Evolutionary conservation across 1,140 invertebrate species (phyloP), one percentile per base, ranked within the genome.

Genomic region (Sinella curviseta): DNA sequence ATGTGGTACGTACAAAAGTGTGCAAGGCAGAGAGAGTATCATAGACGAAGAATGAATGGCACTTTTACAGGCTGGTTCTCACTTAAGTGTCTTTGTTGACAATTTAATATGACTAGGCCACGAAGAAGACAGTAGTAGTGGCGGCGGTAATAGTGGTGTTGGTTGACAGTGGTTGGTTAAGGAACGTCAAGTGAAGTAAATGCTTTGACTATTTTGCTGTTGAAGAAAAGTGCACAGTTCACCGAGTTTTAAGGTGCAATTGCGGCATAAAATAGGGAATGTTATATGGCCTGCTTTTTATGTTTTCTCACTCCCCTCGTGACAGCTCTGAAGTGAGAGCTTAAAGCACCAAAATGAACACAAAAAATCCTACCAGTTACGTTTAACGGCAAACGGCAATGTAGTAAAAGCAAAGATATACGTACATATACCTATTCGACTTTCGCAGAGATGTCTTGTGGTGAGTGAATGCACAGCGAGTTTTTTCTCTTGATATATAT

Each of bases 31-130:
- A n/a, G n/a, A n/a, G n/a, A n/a, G n/a, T n/a, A n/a, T n/a, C n/a
- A n/a, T n/a, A n/a, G n/a, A n/a, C n/a, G n/a, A n/a, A n/a, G n/a
- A n/a, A n/a, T n/a, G n/a, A n/a, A n/a, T n/a, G n/a, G n/a, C 39
- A 48, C 24, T 60, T n/a, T 60, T 60, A 60, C 57, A 60, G 57
- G 14, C 57, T 26, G 24, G 57, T 60, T 60, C 57, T 26, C 24
- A 26, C 57, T 60, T n/a, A 60, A 60, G 57, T 60, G 57, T 60
- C 57, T 16, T n/a, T 60, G 57, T 60, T 60, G 57, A 60, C 57
- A 60, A 60, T 60, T 60, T 60, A 60, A 60, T 60, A 26, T 26
- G 24, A 60, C 14, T 12, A 26, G 12, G 24, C 12, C 3, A 60
- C 14, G 57, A 4, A 12, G 57, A 4, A 60, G 14, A n/a, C 57